Evolutionary conservation across 2,888 invertebrate species (phyloP), one percentile per base, ranked within the genome.

Genomic region (Anthophora plumipes): DNA sequence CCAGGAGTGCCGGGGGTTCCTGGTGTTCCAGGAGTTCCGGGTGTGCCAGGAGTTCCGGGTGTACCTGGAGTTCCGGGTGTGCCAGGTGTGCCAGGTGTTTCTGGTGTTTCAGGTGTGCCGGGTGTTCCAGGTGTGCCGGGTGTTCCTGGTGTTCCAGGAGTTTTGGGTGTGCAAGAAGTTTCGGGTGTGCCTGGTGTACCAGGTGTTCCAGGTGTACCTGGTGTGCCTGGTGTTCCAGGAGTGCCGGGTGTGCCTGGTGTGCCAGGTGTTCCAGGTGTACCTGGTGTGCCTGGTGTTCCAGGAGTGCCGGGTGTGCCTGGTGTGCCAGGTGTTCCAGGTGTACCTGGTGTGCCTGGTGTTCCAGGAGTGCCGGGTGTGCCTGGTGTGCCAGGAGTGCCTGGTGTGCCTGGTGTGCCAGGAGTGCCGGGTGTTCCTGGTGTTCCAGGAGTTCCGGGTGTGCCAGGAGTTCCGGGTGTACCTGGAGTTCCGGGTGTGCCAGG

Each of bases 361-460:
- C 84, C 87, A 1, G 90, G 85, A 22, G 22, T 75, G 0, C 88
- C 89, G 0, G 90, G 89, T 8, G 43, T 66, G 6, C 82, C 88
- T 11, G 88, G 86, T 0, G 55, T 55, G 0, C 77, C 82, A 7
- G 81, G 72, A 0, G 39, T 60, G 0, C 82, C 88, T 3, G 82
- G 74, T 9, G 50, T 20, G 0, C 76, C 73, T 9, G 88, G 85
- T 3, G 75, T 67, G 14, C 80, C 86, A 9, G 89, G 85, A 14
- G 54, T 68, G 5, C 86, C 87, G 3, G 61, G 82, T 22, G 60
- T 80, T 88, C 43, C 85, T 85, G 89, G 88, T 6, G 66, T 78
- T 25, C 66, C 81, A 31, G 77, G 60, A 14, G 71, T 82, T n/a
- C 73, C 80, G 0, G 88, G 85, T 0, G 52, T 75, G 0, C 75